phyloP scores from a whole-genome alignment of 2,888 invertebrate species.

The Acanthococcus lagerstroemiae region DNA sequence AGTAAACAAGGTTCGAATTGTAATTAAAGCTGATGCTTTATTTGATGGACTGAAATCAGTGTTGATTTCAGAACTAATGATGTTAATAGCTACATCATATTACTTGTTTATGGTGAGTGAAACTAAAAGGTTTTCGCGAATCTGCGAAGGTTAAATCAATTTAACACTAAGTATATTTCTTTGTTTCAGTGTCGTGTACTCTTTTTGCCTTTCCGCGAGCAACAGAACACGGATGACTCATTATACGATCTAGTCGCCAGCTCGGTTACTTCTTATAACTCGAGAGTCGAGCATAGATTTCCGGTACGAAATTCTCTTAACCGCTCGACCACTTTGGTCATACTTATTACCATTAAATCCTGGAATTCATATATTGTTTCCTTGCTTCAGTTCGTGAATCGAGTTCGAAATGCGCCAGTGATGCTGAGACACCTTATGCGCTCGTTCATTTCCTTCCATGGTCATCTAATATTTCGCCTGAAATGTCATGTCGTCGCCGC shows the following conservation, averaged over 20 bases:
- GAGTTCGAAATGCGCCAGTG: constrained; percentile 5
- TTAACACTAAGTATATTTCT: not conserved
- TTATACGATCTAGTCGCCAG: not conserved
- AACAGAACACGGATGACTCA: not conserved
- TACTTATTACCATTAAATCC: no score
- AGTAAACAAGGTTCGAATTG: no score
- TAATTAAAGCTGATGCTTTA: no score
- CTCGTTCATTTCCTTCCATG: constrained; percentile 11
- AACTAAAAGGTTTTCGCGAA: no score
- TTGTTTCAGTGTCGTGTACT: constrained; percentile 11
- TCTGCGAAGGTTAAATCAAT: not conserved
- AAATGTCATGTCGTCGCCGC: constrained; percentile 19
- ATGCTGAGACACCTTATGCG: constrained; percentile 18
- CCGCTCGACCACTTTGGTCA: not conserved
- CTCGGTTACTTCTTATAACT: constrained; percentile 10
- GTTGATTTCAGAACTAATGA: no score
- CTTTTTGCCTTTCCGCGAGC: constrained; percentile 10
- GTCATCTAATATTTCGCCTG: constrained; percentile 11
- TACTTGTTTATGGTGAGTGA: no score
- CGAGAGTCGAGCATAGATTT: constrained; percentile 16
- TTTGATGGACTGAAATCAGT: no score
- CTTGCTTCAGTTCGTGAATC: not conserved
- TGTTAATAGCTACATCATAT: no score
- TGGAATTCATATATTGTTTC: not conserved
- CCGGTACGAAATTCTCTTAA: no score